Evolutionary conservation across 92 coral and sea anemone species (phyloP).

Genomic region (Pocillopora grandis): DNA sequence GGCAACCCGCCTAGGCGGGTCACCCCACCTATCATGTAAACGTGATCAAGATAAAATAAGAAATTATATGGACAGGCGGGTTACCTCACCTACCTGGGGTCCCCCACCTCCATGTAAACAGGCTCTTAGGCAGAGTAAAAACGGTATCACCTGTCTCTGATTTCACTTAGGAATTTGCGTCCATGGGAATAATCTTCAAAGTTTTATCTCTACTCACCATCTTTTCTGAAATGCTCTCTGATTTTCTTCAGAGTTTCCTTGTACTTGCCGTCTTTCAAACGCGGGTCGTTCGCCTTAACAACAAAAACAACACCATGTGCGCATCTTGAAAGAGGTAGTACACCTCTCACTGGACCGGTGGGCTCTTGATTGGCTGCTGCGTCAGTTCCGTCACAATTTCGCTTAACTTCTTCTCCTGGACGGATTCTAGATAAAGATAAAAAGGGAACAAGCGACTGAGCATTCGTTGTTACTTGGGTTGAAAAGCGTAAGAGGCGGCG

Average conservation of each 20-base stretch:
- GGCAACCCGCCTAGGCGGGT: too few species aligned
- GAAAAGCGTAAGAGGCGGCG: too few species aligned
- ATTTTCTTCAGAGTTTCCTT: slow-evolving; percentile 64
- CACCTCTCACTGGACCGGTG: background rate
- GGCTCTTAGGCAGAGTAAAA: too few species aligned
- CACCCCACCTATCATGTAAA: too few species aligned
- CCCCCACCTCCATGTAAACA: too few species aligned
- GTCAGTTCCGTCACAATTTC: slow-evolving; percentile 39
- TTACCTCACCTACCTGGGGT: too few species aligned
- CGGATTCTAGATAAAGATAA: slow-evolving; percentile 43
- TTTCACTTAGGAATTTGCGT: too few species aligned
- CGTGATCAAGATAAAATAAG: too few species aligned
- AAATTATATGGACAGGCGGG: too few species aligned
- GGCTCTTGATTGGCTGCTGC: slow-evolving; percentile 21
- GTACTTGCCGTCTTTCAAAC: slow-evolving; percentile 64
- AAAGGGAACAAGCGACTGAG: background rate
- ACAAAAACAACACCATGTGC: slow-evolving; percentile 84
- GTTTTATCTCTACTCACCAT: slow-evolving; percentile 38
- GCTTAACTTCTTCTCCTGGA: slow-evolving; percentile 50
- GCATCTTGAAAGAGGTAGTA: slow-evolving; percentile 43
- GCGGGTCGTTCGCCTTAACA: slow-evolving; percentile 72
- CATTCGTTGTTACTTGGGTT: too few species aligned
- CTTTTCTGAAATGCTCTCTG: slow-evolving; percentile 69
- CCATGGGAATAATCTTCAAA: background rate
- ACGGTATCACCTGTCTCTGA: background rate